phyloP scores from a whole-genome alignment of 2,888 invertebrate species.

The Lucinisca nassula region DNA sequence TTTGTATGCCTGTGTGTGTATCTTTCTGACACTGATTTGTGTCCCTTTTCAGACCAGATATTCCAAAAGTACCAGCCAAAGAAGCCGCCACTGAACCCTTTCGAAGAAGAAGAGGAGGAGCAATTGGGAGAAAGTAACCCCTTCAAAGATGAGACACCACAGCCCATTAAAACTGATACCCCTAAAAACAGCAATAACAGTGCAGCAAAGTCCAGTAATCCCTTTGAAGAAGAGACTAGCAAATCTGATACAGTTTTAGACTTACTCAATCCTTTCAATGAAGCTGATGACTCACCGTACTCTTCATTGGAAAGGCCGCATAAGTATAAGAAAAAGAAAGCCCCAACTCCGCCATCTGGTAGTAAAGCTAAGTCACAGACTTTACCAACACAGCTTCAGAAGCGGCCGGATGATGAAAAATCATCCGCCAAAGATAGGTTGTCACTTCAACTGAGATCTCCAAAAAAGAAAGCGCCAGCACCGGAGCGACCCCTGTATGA shows the following conservation, averaged over 20 bases:
- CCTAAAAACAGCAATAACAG: conserved; percentile 36
- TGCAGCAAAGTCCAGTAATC: conserved; percentile 18
- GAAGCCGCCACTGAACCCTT: conserved; percentile 75
- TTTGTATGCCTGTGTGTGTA: too few species aligned
- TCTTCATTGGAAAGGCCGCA: conserved; percentile 57
- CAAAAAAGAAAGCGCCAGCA: conserved; percentile 63
- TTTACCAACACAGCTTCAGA: conserved; percentile 1
- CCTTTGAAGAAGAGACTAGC: conserved; percentile 34
- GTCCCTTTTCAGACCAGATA: conserved; percentile 61
- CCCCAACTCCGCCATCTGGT: conserved; percentile 32
- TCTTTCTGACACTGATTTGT: too few species aligned
- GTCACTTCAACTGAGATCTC: conserved; percentile 41
- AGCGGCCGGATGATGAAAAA: neutral
- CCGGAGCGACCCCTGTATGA: conserved; percentile 80
- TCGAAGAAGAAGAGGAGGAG: conserved; percentile 77
- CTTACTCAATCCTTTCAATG: neutral
- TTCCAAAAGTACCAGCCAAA: conserved; percentile 65
- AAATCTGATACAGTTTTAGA: conserved; percentile 60
- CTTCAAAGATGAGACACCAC: conserved; percentile 56
- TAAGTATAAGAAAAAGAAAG: conserved; percentile 64
- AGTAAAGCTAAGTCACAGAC: neutral
- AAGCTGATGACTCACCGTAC: neutral
- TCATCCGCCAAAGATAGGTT: neutral
- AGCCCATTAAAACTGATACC: conserved; percentile 24
- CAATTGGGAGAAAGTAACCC: conserved; percentile 61